These are phyloP conservation scores for Procambarus clarkii DNA, from an alignment of 1,140 invertebrate species.

Conservation along the genomic window DNA sequence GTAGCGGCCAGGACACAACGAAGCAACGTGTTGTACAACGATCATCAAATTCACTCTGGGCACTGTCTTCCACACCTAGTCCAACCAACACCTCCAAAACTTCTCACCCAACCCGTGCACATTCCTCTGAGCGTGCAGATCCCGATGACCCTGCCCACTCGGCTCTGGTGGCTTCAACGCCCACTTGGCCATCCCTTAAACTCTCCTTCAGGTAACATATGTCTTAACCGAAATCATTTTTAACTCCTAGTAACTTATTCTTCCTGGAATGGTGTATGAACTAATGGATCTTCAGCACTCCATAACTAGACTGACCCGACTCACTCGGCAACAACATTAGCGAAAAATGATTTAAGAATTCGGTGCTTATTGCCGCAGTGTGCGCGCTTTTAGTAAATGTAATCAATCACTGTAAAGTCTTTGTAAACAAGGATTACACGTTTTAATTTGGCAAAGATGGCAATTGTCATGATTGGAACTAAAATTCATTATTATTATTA, in stretches of 20 bases:
- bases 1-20: constrained; percentile 7
- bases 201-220: constrained; percentile 51
- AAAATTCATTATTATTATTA: too few relatives aligned
- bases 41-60: constrained; percentile 50
- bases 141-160: constrained; percentile 15
- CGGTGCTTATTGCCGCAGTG: background rate
- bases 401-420: too few relatives aligned
- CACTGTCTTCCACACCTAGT: constrained; percentile 30
- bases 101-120: constrained; percentile 5
- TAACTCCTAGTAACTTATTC: constrained; percentile 10
- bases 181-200: constrained; percentile 42
- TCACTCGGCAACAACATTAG: background rate
- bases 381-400: too few relatives aligned
- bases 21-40: constrained; percentile 13
- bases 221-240: background rate
- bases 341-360: background rate
- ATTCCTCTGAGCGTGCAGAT: constrained; percentile 14
- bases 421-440: too few relatives aligned
- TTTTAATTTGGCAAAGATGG: too few relatives aligned
- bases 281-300: background rate
- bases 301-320: background rate
- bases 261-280: constrained; percentile 1
- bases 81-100: constrained; percentile 22
- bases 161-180: constrained; percentile 29
- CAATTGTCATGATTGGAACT: too few relatives aligned